Evolutionary conservation across 2,113 vertebrate genomes (phyloP).

Genomic region (Arizona elegans): DNA sequence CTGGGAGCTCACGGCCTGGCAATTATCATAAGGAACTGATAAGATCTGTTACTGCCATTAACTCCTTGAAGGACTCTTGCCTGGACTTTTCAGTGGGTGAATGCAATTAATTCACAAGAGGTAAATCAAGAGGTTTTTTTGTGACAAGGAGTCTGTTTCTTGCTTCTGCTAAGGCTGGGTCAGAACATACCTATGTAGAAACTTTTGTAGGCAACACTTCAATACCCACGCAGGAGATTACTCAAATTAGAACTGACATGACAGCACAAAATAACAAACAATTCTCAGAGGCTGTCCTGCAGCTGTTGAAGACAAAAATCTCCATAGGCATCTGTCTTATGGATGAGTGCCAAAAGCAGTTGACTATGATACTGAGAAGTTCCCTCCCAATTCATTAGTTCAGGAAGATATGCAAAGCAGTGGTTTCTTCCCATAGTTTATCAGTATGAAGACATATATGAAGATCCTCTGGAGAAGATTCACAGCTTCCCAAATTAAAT

Average conservation of each 20-base stretch:
- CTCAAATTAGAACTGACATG: background rate
- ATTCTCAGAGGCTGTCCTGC: background rate
- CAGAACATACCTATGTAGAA: background rate
- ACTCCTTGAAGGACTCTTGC: too few relatives aligned
- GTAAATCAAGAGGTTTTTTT: too few relatives aligned
- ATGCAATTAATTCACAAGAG: too few relatives aligned
- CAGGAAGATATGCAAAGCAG: background rate
- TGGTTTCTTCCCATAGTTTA: background rate
- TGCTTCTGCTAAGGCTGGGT: too few relatives aligned
- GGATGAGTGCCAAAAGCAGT: background rate
- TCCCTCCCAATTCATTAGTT: background rate
- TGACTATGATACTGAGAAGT: background rate
- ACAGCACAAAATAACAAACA: background rate
- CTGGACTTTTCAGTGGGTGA: too few relatives aligned
- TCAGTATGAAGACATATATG: background rate
- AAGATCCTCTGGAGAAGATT: background rate
- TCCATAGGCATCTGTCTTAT: background rate
- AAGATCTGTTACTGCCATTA: too few relatives aligned
- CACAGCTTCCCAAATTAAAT: background rate
- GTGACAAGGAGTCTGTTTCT: too few relatives aligned
- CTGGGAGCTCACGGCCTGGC: too few relatives aligned
- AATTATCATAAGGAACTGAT: too few relatives aligned
- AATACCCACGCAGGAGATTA: background rate
- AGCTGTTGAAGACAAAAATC: background rate
- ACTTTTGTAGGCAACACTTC: background rate